Evolutionary conservation across 2,113 vertebrate species (phyloP), one percentile per base, ranked within the genome.

Genomic region (Cynopterus brachyotis): DNA sequence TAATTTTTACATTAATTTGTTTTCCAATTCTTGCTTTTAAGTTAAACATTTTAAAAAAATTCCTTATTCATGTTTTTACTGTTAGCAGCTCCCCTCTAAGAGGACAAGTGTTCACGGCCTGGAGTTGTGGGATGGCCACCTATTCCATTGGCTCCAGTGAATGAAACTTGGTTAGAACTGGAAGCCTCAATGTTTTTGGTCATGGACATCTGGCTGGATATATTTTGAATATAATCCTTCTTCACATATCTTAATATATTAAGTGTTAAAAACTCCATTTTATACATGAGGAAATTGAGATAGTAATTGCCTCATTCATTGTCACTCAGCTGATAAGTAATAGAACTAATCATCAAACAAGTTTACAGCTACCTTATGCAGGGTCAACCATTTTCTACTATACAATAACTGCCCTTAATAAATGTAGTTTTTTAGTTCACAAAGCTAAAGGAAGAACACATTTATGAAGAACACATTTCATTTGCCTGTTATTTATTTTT

Each of bases 391-490:
- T 96, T 95, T 92, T 87, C 64, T 76, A 26, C 78, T 59, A 12
- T 69, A 66, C 28, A 96, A 32, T 91, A 94, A 60, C 76, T 91
- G 67, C 55, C 66, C 19, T 79, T 96, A 67, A 55, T 91, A 95
- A 92, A 62, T 85, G 53, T 70, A 91, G 94, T 80, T 87, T 95
- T 95, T 97, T 87, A 84, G 45, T 30, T 96, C 37, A 88, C 55
- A 92, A 72, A 83, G 83, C 50, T 50, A 50, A 50, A 90, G 69
- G 70, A 91, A 76, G 67, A 96, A 83, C 96, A 94, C 16, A 95
- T 47, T 88, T 97, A 95, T 37, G 57, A 30, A 64, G 86, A 95
- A 92, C 1, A 55, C 19, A 80, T 95, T 98, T 97, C 96, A 97
- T 84, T 72, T 89, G 94, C 47, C 84, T 97, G 96, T 95, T 6